Percentiles rank a stretch among this genome's conserved stretches.
These are phyloP conservation scores for Blera fallax DNA, from an alignment of 2,888 invertebrate species.

Conservation along the genomic window DNA sequence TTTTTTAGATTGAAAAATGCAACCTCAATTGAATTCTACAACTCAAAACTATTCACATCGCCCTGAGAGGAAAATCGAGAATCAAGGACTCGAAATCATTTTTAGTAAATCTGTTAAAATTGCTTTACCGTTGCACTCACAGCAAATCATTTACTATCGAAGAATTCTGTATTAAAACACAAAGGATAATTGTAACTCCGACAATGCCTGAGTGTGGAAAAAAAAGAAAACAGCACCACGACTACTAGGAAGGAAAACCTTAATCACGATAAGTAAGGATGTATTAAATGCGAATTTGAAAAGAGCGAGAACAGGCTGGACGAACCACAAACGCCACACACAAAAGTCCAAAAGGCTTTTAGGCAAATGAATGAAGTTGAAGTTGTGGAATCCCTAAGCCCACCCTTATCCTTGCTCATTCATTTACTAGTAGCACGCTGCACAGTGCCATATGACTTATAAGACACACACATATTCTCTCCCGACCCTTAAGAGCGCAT, in stretches of 20 bases:
- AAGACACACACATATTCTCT: slow-evolving; percentile 46
- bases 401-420: not conserved
- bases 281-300: slow-evolving; percentile 43
- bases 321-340: slow-evolving; percentile 20
- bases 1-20: slow-evolving; percentile 1
- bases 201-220: not conserved
- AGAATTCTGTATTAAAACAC: not conserved
- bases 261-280: slow-evolving; percentile 56
- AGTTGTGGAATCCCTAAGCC: not conserved
- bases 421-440: not conserved
- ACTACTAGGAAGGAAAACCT: not conserved
- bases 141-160: not conserved
- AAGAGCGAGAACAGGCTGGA: slow-evolving; percentile 5
- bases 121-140: not conserved
- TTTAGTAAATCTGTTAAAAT: not conserved
- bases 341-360: slow-evolving; percentile 33
- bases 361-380: slow-evolving; percentile 33
- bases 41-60: not conserved
- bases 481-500: slow-evolving; percentile 15
- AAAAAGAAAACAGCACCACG: not conserved
- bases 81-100: slow-evolving; percentile 6
- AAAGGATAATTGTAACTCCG: not conserved
- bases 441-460: not conserved
- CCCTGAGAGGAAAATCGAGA: not conserved
- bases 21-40: slow-evolving; percentile 30